Conservation (phyloP, 2,113 vertebrate genomes). For the Clinocottus analis region DNA sequence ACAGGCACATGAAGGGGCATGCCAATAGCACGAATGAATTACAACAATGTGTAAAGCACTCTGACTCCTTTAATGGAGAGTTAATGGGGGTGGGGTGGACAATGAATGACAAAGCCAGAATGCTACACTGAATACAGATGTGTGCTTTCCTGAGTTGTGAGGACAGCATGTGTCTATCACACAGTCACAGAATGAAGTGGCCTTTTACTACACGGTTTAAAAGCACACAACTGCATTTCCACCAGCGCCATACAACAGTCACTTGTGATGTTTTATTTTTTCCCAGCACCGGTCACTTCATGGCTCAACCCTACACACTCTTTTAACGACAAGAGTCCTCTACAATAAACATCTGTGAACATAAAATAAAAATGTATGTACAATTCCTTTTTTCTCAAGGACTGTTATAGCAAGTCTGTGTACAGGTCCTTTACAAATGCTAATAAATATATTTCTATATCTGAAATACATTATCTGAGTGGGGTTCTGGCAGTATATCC, state of each 20-base stretch:
- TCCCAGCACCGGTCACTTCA: constrained; percentile 23
- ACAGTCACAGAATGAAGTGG: constrained; percentile 16
- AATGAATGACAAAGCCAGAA: constrained; percentile 40
- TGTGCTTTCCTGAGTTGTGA: background rate
- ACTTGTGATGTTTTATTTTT: constrained; percentile 11
- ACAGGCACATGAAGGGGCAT: constrained; percentile 59
- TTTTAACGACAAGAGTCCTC: constrained; percentile 14
- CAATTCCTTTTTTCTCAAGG: background rate
- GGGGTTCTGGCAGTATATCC: too few relatives aligned
- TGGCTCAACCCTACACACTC: constrained; percentile 33
- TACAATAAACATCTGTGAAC: constrained; percentile 43
- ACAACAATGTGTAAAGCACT: constrained; percentile 78
- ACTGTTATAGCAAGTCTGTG: background rate
- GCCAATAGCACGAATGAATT: constrained; percentile 57
- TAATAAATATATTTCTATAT: too few relatives aligned
- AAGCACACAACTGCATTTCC: constrained; percentile 4
- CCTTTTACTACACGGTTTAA: background rate
- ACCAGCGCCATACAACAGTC: background rate
- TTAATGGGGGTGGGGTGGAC: constrained; percentile 14
- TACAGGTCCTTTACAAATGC: background rate
- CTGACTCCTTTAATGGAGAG: constrained; percentile 33
- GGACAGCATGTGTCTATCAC: constrained; percentile 1
- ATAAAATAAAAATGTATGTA: background rate
- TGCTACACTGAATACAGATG: constrained; percentile 3
- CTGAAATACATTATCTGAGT: too few relatives aligned